These are phyloP conservation scores for Triops longicaudatus DNA, from an alignment of 1,140 invertebrate species.

Conservation along the genomic window DNA sequence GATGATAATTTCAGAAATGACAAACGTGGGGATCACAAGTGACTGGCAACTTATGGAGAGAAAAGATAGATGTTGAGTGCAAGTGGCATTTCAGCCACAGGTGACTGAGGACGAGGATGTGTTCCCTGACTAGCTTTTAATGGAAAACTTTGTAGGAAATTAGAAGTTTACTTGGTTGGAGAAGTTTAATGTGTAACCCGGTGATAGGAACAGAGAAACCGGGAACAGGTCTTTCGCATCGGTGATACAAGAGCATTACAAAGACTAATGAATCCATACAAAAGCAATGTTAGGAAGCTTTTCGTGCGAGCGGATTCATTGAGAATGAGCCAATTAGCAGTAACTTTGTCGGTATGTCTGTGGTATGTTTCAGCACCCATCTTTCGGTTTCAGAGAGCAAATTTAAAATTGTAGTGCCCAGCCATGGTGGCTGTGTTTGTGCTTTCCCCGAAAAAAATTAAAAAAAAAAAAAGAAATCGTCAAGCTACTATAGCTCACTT, in stretches of 20 bases:
- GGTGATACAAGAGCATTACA: neutral
- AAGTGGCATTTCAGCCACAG: neutral
- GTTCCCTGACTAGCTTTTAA: neutral
- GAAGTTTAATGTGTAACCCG: neutral
- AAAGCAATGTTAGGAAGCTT: neutral
- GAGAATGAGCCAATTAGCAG: neutral
- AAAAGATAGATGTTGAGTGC: neutral
- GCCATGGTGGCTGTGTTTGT: neutral
- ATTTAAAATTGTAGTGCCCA: neutral
- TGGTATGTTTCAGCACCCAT: neutral
- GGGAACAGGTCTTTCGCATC: neutral
- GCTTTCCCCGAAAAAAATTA: no score
- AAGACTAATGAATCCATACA: slow-evolving; percentile 4
- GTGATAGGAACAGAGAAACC: neutral
- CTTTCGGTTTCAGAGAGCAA: neutral
- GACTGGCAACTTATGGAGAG: neutral
- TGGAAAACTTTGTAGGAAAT: neutral
- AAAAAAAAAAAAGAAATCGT: no score
- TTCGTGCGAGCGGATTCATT: neutral
- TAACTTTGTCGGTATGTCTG: neutral
- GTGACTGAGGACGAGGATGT: neutral
- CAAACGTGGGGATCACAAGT: neutral
- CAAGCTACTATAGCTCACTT: no score
- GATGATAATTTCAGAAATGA: neutral
- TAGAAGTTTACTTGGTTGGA: neutral